Conservation (phyloP, 2,113 vertebrate species). For the Otolemur garnettii region DNA sequence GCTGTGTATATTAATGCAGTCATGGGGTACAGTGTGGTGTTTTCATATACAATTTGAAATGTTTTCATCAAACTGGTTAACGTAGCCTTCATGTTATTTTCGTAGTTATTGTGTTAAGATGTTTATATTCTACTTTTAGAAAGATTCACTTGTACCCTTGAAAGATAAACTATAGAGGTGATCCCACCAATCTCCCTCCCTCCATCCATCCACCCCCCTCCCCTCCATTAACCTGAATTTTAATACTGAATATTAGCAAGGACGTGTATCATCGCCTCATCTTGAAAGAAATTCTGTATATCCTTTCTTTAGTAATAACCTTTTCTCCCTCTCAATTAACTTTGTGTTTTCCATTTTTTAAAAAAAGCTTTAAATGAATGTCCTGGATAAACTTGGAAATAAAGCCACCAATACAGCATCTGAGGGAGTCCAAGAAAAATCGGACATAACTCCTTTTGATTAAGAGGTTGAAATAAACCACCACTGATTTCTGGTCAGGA, state of each 20-base stretch:
- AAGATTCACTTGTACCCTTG: too few species aligned
- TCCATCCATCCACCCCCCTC: too few species aligned
- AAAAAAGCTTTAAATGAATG: not conserved
- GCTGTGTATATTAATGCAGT: too few species aligned
- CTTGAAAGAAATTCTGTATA: not conserved
- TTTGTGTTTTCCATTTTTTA: constrained; percentile 3
- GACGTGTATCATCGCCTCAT: not conserved
- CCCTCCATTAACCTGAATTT: not conserved
- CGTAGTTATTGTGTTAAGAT: too few species aligned
- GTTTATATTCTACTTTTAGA: too few species aligned
- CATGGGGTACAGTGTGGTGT: too few species aligned
- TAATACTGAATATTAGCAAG: constrained; percentile 5
- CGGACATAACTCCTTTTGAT: constrained; percentile 1
- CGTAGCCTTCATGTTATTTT: too few species aligned
- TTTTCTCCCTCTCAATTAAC: not conserved
- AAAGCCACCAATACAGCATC: not conserved
- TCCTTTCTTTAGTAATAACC: not conserved
- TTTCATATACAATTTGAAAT: too few species aligned
- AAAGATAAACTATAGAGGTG: too few species aligned
- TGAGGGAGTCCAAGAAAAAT: constrained; percentile 32
- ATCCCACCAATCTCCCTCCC: too few species aligned
- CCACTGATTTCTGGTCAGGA: not conserved
- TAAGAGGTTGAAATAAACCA: constrained; percentile 1
- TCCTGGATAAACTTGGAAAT: not conserved
- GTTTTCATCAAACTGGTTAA: too few species aligned